phyloP scores from a whole-genome alignment of 2,797 vertebrate species.

The Sebastes kiyomatsui region DNA sequence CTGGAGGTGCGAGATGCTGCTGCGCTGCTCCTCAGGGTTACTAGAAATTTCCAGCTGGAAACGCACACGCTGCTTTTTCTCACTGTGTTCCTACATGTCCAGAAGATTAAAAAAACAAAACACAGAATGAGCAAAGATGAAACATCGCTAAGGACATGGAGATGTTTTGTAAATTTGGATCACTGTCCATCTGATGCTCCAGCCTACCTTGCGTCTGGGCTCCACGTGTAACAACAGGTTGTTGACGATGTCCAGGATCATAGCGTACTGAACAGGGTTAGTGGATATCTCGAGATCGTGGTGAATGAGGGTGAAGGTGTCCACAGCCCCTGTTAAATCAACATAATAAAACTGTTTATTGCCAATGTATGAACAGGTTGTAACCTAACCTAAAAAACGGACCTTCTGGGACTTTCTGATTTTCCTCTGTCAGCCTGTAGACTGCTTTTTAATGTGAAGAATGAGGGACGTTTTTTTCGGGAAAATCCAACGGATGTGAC shows the following conservation, averaged over 20 bases:
- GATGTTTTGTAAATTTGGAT: neutral
- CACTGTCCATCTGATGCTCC: neutral
- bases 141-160: neutral
- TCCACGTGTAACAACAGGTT: slow-evolving; percentile 96
- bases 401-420: too few species aligned
- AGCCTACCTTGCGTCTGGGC: slow-evolving; percentile 92
- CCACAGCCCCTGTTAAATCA: slow-evolving; percentile 88
- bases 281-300: slow-evolving; percentile 98
- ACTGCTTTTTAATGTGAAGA: too few species aligned
- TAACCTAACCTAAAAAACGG: too few species aligned
- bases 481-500: too few species aligned
- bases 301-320: slow-evolving; percentile 98
- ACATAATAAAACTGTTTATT: neutral
- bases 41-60: slow-evolving; percentile 99
- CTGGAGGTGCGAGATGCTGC: slow-evolving; percentile 96
- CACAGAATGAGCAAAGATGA: neutral
- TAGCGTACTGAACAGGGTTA: slow-evolving; percentile 98
- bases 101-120: neutral
- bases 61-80: slow-evolving; percentile 97
- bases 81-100: slow-evolving; percentile 91
- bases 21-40: slow-evolving; percentile 98
- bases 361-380: too few species aligned
- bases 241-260: slow-evolving; percentile 99
- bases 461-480: fast-evolving
- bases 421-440: too few species aligned